Conservation (phyloP, 1,140 invertebrate genomes). For the Papilio xuthus region DNA sequence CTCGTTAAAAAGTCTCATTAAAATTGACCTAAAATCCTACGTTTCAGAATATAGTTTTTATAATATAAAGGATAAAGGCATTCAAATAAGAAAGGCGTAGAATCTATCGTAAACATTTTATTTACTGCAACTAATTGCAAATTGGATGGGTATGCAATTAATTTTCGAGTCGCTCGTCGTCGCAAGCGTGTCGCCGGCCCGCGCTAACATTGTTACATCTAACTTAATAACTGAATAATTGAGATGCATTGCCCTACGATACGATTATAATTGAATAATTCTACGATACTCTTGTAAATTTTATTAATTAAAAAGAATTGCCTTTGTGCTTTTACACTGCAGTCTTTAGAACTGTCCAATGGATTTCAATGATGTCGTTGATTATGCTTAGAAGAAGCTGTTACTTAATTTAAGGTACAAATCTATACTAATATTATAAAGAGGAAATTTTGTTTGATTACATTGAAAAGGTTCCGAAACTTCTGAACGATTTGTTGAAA, state of each 20-base stretch:
- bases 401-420: too few species aligned
- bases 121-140: constrained; percentile 37
- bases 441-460: too few species aligned
- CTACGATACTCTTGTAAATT: neutral
- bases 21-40: constrained; percentile 2
- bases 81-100: neutral
- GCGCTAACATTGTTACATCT: constrained; percentile 33
- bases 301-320: neutral
- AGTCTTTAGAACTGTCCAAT: neutral
- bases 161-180: constrained; percentile 23
- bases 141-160: constrained; percentile 31
- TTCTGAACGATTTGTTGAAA: too few species aligned
- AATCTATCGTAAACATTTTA: constrained; percentile 30
- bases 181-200: neutral
- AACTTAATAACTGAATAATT: constrained; percentile 34
- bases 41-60: neutral
- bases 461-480: too few species aligned
- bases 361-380: too few species aligned
- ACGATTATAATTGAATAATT: neutral
- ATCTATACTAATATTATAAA: too few species aligned
- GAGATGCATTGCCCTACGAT: constrained; percentile 28
- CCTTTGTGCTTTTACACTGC: neutral
- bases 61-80: neutral
- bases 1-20: constrained; percentile 12
- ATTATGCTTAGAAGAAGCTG: too few species aligned